Base-by-base conservation (phyloP, 2,797 vertebrate species). In the Pseudochirops corinnae region DNA sequence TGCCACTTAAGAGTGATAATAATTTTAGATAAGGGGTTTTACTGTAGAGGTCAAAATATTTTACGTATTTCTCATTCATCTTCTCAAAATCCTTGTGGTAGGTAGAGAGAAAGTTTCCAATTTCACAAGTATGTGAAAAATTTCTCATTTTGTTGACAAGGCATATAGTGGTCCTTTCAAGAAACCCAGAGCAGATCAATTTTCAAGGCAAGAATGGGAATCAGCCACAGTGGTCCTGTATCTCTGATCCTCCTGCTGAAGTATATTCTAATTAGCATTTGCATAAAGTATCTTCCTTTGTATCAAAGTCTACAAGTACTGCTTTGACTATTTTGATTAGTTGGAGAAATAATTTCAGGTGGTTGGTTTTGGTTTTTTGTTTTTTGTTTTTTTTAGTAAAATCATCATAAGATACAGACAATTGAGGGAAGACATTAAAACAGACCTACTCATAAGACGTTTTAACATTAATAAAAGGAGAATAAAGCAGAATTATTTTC, bases 131-230 rank as follows among this genome's bases (percentile, higher is more conserved):
- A 91, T 60, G 28, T 74, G 7, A 92, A 94, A 92, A 90, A 60
- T 53, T 9, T 90, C 16, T 90, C 74, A 16, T 11, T 92, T 94
- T 60, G 55, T 90, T 39, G 31, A 50, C 94, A 56, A 94, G 39
- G 26, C 46, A 90, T 5, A 62, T 46, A 93, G 10, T 90, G 55
- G 39, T 94, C 82, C 16, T 55, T 91, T 14, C n/a, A 62, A 39
- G 0, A 10, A 10, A 87, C 16, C 95, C 60, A 82, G 50, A 93
- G 13, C 33, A 94, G 92, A 60, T 91, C 58, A 95, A 90, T 55
- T 82, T 2, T 5, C 53, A 0, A 90, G 33, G 58, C 31, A 56
- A 55, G 14, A 94, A 92, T 28, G 74, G 11, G 92, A 90, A 60
- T 87, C 6, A 91, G 39, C 74, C 50, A 46, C 56, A 91, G 39